Conservation (phyloP, 2,888 invertebrate species). For the Torymus auratus region DNA sequence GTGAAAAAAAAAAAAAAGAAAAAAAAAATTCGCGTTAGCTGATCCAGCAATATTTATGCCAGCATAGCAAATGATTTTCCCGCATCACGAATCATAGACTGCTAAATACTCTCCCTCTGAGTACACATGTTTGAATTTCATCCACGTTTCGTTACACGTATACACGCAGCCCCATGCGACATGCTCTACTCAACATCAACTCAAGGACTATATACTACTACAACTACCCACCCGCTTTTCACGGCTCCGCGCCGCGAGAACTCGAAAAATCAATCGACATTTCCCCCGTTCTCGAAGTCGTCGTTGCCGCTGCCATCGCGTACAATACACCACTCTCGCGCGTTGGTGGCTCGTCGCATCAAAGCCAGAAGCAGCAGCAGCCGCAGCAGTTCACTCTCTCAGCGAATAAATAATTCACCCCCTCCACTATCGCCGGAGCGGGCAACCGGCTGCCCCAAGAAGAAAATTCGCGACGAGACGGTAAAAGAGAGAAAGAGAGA, state of each 20-base stretch:
- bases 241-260: background rate
- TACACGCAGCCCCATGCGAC: no score
- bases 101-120: no score
- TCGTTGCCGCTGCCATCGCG: no score
- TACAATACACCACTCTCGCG: no score
- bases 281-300: background rate
- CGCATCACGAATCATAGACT: background rate
- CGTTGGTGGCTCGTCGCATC: no score
- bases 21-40: constrained; percentile 25
- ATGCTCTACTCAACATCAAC: no score
- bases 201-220: no score
- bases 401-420: constrained; percentile 42
- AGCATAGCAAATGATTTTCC: constrained; percentile 25
- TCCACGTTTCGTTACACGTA: no score
- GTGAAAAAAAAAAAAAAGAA: no score
- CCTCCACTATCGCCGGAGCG: constrained; percentile 18
- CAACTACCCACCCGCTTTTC: background rate
- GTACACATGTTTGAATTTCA: no score
- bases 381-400: background rate
- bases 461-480: constrained; percentile 24
- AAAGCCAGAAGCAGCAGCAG: no score
- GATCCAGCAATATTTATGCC: constrained; percentile 38
- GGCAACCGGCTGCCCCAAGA: background rate
- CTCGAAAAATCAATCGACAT: constrained; percentile 43
- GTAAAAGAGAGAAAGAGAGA: constrained; percentile 11